phyloP scores from a whole-genome alignment of 1,140 invertebrate genomes.

The Heliconius hermathena region DNA sequence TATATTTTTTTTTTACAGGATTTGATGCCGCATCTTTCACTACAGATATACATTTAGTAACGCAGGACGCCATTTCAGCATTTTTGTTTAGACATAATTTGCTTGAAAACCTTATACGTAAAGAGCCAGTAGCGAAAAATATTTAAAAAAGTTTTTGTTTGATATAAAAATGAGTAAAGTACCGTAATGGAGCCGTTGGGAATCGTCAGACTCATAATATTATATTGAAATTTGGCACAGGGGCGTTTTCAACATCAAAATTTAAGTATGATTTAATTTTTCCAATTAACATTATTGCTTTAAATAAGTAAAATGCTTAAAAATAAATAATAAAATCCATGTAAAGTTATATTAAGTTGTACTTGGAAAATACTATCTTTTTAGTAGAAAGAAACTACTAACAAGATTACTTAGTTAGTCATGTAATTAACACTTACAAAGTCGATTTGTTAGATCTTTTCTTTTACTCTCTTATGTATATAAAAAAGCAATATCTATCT shows the following conservation, averaged over 20 bases:
- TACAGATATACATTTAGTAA: not conserved
- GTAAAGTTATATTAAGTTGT: too few species aligned
- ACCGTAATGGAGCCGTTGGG: slow-evolving; percentile 10
- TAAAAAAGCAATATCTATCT: not conserved
- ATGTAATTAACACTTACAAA: too few species aligned
- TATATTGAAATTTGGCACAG: slow-evolving; percentile 16
- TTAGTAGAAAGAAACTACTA: too few species aligned
- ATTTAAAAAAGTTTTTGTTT: not conserved
- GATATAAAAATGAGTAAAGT: not conserved
- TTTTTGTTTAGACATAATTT: too few species aligned
- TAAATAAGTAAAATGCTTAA: not conserved
- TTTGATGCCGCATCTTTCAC: not conserved
- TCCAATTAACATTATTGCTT: not conserved
- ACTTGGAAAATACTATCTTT: too few species aligned
- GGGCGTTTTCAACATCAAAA: not conserved
- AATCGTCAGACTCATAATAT: slow-evolving; percentile 16
- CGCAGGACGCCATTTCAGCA: too few species aligned
- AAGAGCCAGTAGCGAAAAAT: not conserved
- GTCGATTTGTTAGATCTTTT: too few species aligned
- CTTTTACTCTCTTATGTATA: too few species aligned
- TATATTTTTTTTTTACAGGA: too few species aligned
- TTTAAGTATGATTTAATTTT: not conserved
- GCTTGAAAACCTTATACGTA: not conserved
- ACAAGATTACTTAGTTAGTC: too few species aligned
- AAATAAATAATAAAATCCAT: too few species aligned